phyloP scores from a whole-genome alignment of 2,113 vertebrate genomes.

The Pelobates fuscus region DNA sequence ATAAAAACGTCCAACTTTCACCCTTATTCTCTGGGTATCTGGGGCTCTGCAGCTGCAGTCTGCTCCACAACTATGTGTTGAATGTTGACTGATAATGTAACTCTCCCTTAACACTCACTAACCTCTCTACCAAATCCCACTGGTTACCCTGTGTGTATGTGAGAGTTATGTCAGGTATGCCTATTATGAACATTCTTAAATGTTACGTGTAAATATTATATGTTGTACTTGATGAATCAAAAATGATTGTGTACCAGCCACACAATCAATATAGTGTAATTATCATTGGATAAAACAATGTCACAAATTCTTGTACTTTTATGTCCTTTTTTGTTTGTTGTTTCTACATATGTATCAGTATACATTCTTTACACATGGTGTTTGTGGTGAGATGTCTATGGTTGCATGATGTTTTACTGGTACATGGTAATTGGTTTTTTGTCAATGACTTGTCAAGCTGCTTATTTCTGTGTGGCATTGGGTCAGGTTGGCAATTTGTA shows the following conservation, averaged over 20 bases:
- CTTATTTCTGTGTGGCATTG: too few species aligned
- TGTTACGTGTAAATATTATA: not conserved
- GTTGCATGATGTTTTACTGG: too few species aligned
- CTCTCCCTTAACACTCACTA: slow-evolving; percentile 20
- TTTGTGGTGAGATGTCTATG: too few species aligned
- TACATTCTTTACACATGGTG: too few species aligned
- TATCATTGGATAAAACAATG: too few species aligned
- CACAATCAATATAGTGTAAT: too few species aligned
- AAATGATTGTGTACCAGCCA: not conserved
- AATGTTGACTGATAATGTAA: slow-evolving; percentile 21
- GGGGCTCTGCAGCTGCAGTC: not conserved
- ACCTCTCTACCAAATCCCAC: not conserved
- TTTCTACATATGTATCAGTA: too few species aligned
- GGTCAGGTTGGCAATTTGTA: too few species aligned
- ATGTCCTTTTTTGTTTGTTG: too few species aligned
- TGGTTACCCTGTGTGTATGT: not conserved
- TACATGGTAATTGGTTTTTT: too few species aligned
- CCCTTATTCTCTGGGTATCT: not conserved
- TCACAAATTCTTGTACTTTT: too few species aligned
- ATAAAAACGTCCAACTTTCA: not conserved
- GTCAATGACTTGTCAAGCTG: too few species aligned
- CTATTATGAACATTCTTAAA: not conserved
- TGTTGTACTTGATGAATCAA: not conserved
- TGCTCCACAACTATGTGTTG: not conserved
- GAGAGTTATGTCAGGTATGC: not conserved